Conservation (phyloP, 2,888 invertebrate genomes). For the Pachliopta kotzebuea region DNA sequence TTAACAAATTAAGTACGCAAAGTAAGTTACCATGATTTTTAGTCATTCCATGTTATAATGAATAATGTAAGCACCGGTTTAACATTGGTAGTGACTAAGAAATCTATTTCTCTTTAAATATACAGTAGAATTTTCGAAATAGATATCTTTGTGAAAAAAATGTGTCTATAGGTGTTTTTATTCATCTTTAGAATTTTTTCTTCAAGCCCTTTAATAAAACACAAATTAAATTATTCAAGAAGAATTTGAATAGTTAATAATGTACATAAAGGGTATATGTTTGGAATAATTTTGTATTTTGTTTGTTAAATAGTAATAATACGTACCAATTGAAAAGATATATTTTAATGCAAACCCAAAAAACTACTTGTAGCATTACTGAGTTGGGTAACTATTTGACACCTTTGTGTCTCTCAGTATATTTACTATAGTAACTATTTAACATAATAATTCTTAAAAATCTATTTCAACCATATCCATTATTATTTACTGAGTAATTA, state of each 20-base stretch:
- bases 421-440: too few relatives aligned
- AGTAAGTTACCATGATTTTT: neutral
- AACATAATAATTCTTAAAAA: too few relatives aligned
- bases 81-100: neutral
- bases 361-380: too few relatives aligned
- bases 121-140: neutral
- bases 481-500: too few relatives aligned
- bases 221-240: neutral
- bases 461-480: too few relatives aligned
- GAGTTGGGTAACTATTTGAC: too few relatives aligned
- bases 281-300: too few relatives aligned
- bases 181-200: neutral
- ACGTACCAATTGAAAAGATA: too few relatives aligned
- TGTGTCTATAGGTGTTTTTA: neutral
- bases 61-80: neutral
- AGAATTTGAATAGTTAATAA: neutral
- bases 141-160: neutral
- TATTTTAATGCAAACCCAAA: too few relatives aligned
- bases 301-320: too few relatives aligned
- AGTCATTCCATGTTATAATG: neutral
- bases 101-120: neutral
- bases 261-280: neutral
- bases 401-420: too few relatives aligned
- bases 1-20: neutral
- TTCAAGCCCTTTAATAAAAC: neutral